Evolutionary conservation across 2,797 vertebrate genomes (phyloP).

Genomic region (Synanceia verrucosa): DNA sequence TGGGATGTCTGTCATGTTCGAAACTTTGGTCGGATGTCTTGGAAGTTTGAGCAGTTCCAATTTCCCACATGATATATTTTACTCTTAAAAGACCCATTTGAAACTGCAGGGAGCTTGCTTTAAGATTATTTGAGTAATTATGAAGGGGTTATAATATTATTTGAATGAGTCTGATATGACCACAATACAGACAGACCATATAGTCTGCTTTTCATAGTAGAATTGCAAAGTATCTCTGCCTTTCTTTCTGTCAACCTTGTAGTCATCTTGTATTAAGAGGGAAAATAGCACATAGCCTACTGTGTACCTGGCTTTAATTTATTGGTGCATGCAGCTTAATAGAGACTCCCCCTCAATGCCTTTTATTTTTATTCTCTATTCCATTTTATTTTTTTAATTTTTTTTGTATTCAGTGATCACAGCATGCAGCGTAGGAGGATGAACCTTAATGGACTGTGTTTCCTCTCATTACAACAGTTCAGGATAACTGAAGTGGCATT

Average conservation of each 20-base stretch:
- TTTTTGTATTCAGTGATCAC: constrained; percentile 56
- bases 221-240: not conserved
- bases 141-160: no score
- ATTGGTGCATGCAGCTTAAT: not conserved
- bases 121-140: not conserved
- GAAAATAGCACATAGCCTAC: not conserved
- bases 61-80: not conserved
- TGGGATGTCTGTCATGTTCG: not conserved
- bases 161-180: not conserved
- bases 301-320: constrained; percentile 11
- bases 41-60: not conserved
- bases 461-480: constrained; percentile 68
- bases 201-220: not conserved
- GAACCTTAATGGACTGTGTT: constrained; percentile 63
- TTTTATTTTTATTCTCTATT: constrained; percentile 24
- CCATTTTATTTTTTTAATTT: constrained; percentile 45
- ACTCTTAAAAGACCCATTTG: not conserved
- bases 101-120: not conserved
- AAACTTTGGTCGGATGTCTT: not conserved
- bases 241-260: not conserved
- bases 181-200: not conserved
- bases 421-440: constrained; percentile 53
- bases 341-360: not conserved
- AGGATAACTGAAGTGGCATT: constrained; percentile 73
- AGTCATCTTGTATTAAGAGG: not conserved